These are phyloP conservation scores for Reticulitermes speratus DNA, from an alignment of 1,140 invertebrate genomes.

Conservation along the genomic window DNA sequence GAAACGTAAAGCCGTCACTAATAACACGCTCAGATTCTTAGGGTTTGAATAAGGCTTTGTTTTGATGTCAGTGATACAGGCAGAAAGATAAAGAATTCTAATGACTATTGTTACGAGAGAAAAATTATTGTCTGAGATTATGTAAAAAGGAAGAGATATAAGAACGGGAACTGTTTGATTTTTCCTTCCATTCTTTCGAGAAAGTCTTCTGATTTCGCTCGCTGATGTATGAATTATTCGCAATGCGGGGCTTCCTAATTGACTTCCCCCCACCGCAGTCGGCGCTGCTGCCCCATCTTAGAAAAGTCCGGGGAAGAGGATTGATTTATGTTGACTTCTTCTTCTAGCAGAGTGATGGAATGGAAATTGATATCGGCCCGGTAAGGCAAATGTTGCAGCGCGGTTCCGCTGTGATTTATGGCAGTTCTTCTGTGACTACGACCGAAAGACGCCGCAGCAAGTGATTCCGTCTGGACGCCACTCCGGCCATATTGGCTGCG, in stretches of 20 bases:
- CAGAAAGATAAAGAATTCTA: no score
- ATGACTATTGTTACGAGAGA: no score
- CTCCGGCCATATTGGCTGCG: neutral
- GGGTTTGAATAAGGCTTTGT: no score
- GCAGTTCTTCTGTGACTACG: neutral
- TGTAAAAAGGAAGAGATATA: no score
- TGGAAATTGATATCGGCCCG: conserved; percentile 29
- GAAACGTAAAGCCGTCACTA: no score
- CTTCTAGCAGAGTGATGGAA: conserved; percentile 26
- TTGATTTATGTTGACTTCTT: conserved; percentile 32
- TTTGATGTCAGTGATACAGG: no score
- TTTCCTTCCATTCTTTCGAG: no score
- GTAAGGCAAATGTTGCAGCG: neutral
- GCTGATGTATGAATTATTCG: conserved; percentile 24
- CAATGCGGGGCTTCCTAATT: conserved; percentile 8
- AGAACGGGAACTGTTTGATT: no score
- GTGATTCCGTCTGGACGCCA: neutral
- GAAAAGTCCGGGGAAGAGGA: conserved; percentile 12
- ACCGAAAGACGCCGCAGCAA: neutral
- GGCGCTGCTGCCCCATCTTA: neutral
- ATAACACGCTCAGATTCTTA: no score
- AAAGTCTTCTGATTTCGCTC: no score
- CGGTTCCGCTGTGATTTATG: neutral
- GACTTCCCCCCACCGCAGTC: conserved; percentile 14
- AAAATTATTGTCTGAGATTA: no score